Percentiles rank a stretch among this genome's conserved stretches.
Conservation (phyloP, 2,113 vertebrate species). For the Nannospalax galili region DNA sequence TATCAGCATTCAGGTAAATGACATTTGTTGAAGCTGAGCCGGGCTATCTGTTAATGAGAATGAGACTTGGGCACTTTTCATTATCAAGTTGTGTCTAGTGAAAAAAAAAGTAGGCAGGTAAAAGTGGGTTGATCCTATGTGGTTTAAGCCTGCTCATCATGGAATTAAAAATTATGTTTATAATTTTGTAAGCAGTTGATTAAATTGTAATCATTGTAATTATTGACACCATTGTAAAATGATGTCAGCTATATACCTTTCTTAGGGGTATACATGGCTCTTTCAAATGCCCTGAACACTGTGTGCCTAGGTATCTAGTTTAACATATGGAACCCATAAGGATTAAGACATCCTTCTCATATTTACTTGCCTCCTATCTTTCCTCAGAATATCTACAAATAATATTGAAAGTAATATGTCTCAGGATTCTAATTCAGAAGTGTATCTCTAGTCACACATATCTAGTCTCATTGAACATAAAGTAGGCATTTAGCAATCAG, state of each 20-base stretch:
- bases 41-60: too few species aligned
- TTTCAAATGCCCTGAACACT: neutral
- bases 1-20: too few species aligned
- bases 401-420: neutral
- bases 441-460: neutral
- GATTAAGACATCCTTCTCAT: neutral
- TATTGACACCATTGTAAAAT: conserved; percentile 42
- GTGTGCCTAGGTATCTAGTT: neutral
- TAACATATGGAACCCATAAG: neutral
- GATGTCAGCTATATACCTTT: neutral
- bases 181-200: too few species aligned
- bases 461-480: neutral
- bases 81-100: too few species aligned
- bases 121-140: neutral
- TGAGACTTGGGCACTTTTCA: too few species aligned
- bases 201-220: too few species aligned
- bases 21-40: too few species aligned
- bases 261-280: neutral
- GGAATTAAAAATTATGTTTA: too few species aligned
- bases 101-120: neutral
- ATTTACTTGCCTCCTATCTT: neutral
- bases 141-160: neutral
- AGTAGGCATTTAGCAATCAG: neutral
- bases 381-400: neutral
- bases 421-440: neutral